A percentile compares a stretch with the other conserved stretches of the same genome.
phyloP scores from a whole-genome alignment of 2,888 invertebrate species.

The Ectropis crepuscularia region DNA sequence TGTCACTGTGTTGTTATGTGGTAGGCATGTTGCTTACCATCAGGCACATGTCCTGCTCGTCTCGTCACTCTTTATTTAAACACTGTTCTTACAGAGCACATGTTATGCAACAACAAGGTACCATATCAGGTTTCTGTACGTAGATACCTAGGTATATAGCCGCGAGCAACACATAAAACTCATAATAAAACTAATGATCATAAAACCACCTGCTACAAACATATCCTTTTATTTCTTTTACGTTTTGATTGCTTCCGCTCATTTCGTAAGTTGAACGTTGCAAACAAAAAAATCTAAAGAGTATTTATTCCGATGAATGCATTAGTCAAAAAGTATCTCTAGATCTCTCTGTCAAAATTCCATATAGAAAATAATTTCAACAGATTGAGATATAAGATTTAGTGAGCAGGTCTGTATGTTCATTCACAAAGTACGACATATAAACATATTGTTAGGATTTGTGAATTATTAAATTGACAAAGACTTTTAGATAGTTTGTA shows the following conservation, averaged over 20 bases:
- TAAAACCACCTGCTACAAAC: constrained; percentile 9
- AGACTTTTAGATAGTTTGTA: no score
- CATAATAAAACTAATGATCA: constrained; percentile 20
- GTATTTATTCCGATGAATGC: constrained; percentile 43
- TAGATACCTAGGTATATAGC: constrained; percentile 1
- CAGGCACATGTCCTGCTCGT: no score
- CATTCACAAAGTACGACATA: no score
- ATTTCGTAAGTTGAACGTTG: constrained; percentile 12
- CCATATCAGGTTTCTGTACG: neutral
- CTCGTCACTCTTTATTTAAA: no score
- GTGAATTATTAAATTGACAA: no score
- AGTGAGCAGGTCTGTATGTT: no score
- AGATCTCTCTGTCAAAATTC: constrained; percentile 60
- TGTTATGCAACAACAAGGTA: no score
- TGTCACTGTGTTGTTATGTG: no score
- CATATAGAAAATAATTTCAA: constrained; percentile 44
- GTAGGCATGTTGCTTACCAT: no score
- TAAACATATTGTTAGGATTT: no score
- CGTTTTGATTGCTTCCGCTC: constrained; percentile 30
- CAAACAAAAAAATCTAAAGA: constrained; percentile 33
- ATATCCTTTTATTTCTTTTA: constrained; percentile 16
- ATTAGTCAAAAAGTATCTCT: constrained; percentile 60
- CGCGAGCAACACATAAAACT: constrained; percentile 16
- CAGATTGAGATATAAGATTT: neutral
- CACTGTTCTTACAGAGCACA: no score